These are phyloP conservation scores for Proales similis DNA, from an alignment of 1,140 invertebrate species.

Conservation along the genomic window DNA sequence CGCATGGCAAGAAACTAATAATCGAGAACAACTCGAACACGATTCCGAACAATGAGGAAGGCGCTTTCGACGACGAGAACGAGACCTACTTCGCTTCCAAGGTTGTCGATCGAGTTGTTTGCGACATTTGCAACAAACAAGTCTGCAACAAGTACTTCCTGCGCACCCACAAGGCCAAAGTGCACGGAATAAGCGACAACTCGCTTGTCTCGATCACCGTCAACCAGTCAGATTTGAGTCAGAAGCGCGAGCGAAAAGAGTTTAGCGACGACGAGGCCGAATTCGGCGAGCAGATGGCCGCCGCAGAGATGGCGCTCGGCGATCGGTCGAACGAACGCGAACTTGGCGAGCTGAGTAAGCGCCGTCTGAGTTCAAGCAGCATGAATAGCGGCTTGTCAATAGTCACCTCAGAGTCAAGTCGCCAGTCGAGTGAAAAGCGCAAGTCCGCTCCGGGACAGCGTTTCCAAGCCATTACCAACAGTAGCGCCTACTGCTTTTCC, in stretches of 20 bases:
- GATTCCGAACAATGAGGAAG: not conserved
- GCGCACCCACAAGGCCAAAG: conserved; percentile 97
- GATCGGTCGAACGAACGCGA: conserved; percentile 9
- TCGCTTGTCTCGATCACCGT: not conserved
- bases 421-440: not conserved
- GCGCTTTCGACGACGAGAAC: conserved; percentile 18
- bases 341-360: conserved; percentile 5
- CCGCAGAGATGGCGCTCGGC: too few relatives aligned
- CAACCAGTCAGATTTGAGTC: not conserved
- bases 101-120: conserved; percentile 61
- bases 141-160: conserved; percentile 99
- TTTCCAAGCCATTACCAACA: conserved; percentile 4
- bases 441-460: not conserved
- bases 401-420: not conserved
- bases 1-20: conserved; percentile 32
- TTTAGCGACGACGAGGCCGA: too few relatives aligned
- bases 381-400: not conserved
- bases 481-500: conserved; percentile 17
- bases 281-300: too few relatives aligned
- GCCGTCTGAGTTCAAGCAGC: not conserved
- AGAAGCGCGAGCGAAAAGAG: not conserved
- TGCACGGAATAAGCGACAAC: conserved; percentile 30
- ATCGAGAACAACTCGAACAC: conserved; percentile 22
- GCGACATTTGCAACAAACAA: conserved; percentile 93
- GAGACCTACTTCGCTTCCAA: conserved; percentile 45